A percentile compares a stretch with the other conserved stretches of the same genome.
phyloP scores from a whole-genome alignment of 2,113 vertebrate genomes.

The Engraulis encrasicolus region DNA sequence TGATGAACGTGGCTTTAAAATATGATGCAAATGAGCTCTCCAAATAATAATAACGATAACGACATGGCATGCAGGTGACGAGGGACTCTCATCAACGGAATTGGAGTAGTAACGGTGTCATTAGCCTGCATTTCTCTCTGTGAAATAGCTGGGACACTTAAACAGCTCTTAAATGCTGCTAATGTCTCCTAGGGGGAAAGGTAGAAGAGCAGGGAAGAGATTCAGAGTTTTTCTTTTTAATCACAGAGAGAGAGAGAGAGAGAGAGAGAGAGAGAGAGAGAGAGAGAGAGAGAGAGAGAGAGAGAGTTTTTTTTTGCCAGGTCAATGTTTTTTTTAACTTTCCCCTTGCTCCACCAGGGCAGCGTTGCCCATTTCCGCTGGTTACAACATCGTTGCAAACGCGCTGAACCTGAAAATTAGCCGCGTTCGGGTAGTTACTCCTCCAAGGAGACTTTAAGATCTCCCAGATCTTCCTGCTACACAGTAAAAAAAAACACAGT shows the following conservation, averaged over 20 bases:
- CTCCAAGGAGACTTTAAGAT: neutral
- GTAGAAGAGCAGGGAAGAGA: neutral
- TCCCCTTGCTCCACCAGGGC: neutral
- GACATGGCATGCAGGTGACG: neutral
- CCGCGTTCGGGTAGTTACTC: too few relatives aligned
- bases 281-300: too few relatives aligned
- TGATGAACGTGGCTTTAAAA: neutral
- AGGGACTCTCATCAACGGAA: neutral
- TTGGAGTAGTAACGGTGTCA: neutral
- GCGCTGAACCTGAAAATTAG: conserved; percentile 17
- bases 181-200: neutral
- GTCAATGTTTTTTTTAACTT: neutral
- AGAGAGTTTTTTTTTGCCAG: neutral
- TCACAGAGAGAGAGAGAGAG: neutral
- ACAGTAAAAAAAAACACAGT: too few relatives aligned
- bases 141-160: neutral
- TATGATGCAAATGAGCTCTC: neutral
- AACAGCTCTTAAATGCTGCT: neutral
- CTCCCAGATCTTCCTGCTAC: neutral
- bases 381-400: conserved; percentile 28
- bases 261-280: too few relatives aligned
- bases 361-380: neutral
- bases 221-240: too few relatives aligned
- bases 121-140: neutral
- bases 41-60: neutral